These are phyloP conservation scores for Petrocephalus zakoni DNA, from an alignment of 2,113 vertebrate species.

Conservation along the genomic window DNA sequence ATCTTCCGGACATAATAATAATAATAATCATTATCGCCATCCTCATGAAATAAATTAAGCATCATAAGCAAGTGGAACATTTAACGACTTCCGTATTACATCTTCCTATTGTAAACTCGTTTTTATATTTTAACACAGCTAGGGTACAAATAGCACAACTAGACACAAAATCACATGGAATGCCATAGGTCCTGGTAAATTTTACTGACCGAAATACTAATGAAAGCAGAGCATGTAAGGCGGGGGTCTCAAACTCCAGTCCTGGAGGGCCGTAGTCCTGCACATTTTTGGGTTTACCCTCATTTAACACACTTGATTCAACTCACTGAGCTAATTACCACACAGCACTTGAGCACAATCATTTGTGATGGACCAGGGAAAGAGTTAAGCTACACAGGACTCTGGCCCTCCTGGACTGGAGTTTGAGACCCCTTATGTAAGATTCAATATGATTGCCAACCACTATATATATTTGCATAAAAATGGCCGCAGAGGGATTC, in stretches of 20 bases:
- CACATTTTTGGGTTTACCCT: too few relatives aligned
- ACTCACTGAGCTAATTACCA: too few relatives aligned
- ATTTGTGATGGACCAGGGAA: too few relatives aligned
- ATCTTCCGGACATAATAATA: neutral
- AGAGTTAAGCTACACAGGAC: too few relatives aligned
- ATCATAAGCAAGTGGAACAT: neutral
- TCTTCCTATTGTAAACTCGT: neutral
- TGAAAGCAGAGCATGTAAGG: neutral
- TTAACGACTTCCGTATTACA: neutral
- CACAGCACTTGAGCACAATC: too few relatives aligned
- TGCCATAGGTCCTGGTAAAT: neutral
- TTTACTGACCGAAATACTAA: neutral
- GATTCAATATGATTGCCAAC: slow-evolving; percentile 61
- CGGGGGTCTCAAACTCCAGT: too few relatives aligned
- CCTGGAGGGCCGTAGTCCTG: too few relatives aligned
- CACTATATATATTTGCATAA: slow-evolving; percentile 68
- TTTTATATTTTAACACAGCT: neutral
- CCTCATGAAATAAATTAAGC: neutral
- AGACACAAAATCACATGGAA: neutral
- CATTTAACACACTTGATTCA: too few relatives aligned
- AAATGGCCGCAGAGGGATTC: slow-evolving; percentile 72
- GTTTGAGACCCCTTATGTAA: too few relatives aligned
- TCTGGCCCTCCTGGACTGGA: too few relatives aligned
- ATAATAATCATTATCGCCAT: neutral
- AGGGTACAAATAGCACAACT: neutral